phyloP scores from a whole-genome alignment of 2,888 invertebrate species.

The Epirrita christyi region DNA sequence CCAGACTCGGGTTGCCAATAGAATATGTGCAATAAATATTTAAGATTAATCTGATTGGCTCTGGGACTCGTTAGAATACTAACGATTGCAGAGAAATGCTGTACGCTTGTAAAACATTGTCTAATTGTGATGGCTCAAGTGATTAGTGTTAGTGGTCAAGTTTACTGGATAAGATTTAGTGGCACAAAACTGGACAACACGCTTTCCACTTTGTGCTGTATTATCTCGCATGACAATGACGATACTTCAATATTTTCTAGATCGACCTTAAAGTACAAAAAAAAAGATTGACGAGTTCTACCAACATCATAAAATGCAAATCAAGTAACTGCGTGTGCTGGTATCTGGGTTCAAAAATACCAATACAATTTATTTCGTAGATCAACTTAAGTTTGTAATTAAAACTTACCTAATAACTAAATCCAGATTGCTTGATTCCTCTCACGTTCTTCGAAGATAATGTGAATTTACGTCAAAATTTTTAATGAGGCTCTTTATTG shows the following conservation, averaged over 20 bases:
- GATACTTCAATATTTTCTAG: no score
- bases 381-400: no score
- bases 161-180: conserved; percentile 39
- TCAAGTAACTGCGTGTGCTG: no score
- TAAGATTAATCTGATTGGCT: conserved; percentile 82
- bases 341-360: no score
- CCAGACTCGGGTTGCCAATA: conserved; percentile 69
- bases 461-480: background rate
- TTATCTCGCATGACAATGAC: no score
- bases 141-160: conserved; percentile 27
- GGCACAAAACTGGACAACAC: background rate
- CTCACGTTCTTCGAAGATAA: background rate
- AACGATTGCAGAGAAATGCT: conserved; percentile 50
- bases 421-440: no score
- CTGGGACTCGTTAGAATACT: conserved; percentile 75
- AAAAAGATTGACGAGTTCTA: no score
- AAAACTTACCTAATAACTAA: background rate
- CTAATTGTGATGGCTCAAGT: conserved; percentile 45
- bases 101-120: conserved; percentile 45
- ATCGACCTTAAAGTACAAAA: no score
- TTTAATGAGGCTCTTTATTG: background rate
- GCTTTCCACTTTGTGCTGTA: background rate
- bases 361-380: no score
- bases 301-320: no score
- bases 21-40: conserved; percentile 83